Base-by-base conservation (phyloP, 2,113 vertebrate genomes). In the Neolamprologus tretocephalus region DNA sequence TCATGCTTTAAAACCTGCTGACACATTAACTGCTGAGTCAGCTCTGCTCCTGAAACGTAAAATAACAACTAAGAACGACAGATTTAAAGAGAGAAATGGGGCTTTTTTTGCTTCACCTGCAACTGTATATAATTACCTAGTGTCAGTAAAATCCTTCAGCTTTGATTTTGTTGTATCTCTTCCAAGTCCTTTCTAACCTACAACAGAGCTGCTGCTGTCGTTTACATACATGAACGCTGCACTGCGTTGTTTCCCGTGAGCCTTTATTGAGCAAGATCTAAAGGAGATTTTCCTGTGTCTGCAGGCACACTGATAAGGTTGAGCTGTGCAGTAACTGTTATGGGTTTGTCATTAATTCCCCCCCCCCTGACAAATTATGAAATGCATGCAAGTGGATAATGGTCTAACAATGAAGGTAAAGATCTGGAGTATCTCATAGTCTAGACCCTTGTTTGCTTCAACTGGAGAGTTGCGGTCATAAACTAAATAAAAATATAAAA, bases 401-500 rank as follows among this genome's bases (percentile, higher is more conserved):
- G 31, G 51, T 33, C 31, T 49, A 78, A 78, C 78, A 55, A 54
- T n/a, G 19, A 16, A 37, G 31, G 31, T 7, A 54, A 80, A 80
- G 12, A 28, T 47, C 40, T 45, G 37, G 37, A 73, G 23, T 7
- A 53, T 21, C 47, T 33, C 2, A 37, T 23, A 8, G n/a, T 55
- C 49, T 4, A 21, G 13, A 54, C 6, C n/a, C 28, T 54, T 80
- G 31, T 80, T 80, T 53, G n/a, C 17, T 49, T 49, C 40, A 17
- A 9, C 8, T 73, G 21, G 3, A 28, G 23, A 28, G 14, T 5
- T 45, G 23, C 0, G 0, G n/a, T 40, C 66, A 42, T 10, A 71
- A 71, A 42, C 12, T 9, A 23, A 23, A 71, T 71, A 71, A 26
- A 14, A 71, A 71, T 71, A 0, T 71, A 10, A 71, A 45, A 31